A percentile compares a stretch with the other conserved stretches of the same genome.
Evolutionary conservation across 2,888 invertebrate species (phyloP).

Genomic region (Oscheius sp.): DNA sequence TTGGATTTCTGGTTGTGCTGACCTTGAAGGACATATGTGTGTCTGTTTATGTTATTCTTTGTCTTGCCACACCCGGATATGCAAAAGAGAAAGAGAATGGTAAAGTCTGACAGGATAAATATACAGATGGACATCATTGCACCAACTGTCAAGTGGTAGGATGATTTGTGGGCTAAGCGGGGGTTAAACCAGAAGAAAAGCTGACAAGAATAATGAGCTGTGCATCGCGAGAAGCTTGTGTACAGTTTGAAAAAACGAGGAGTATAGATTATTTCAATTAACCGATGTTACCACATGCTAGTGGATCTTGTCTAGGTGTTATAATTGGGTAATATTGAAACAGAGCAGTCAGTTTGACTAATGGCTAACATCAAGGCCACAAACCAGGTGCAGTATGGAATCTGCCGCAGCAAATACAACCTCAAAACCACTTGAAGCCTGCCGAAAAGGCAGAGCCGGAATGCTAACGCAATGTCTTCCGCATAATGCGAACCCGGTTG

Average conservation of each 20-base stretch:
- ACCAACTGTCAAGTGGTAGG: not conserved
- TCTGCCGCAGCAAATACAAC: conserved; percentile 21
- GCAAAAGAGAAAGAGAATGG: conserved; percentile 15
- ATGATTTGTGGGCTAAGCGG: not conserved
- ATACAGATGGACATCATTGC: not conserved
- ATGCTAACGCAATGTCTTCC: conserved; percentile 15
- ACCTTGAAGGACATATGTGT: conserved; percentile 27
- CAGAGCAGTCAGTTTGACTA: conserved; percentile 27
- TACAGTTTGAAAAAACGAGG: conserved; percentile 1
- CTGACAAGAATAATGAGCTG: not conserved
- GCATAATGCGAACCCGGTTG: conserved; percentile 18
- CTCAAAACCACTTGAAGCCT: conserved; percentile 26
- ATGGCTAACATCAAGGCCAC: conserved; percentile 23
- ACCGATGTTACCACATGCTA: no score
- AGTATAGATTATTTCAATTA: no score
- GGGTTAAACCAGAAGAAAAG: not conserved
- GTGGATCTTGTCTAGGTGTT: no score
- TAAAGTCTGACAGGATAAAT: not conserved
- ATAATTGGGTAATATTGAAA: conserved; percentile 21
- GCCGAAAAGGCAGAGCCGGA: conserved; percentile 11
- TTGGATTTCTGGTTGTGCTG: conserved; percentile 23
- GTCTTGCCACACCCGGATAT: conserved; percentile 9
- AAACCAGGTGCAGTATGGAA: conserved; percentile 22
- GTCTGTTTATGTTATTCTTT: conserved; percentile 27
- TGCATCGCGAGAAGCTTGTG: not conserved